Evolutionary conservation across 2,797 vertebrate genomes (phyloP), one percentile per base, ranked within the genome.

Genomic region (Sebastes nivosus): DNA sequence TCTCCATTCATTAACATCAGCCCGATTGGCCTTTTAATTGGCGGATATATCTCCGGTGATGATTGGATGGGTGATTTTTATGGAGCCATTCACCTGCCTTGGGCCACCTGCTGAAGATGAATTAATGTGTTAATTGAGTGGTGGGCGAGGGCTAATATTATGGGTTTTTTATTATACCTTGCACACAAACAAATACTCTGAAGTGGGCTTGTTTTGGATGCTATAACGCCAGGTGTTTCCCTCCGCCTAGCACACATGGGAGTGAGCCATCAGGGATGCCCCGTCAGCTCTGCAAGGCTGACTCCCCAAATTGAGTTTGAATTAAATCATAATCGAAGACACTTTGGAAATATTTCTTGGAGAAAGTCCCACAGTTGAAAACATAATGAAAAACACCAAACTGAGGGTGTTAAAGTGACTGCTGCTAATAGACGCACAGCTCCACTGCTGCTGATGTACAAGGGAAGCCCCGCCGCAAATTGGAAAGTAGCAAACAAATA

Each of bases 111-210:
- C 83, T 80, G 58, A 58, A 89, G 63, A 89, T 84, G 72, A 87
- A 79, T 87, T 69, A 90, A 86, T 79, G 82, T 6, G 63, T 57
- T 92, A 82, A 90, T 84, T 83, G 75, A 82, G 71, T 27, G 73
- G 52, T 42, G 57, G 64, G 71, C 11, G 69, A 85, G 34, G 73
- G 70, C 69, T 85, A 14, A 79, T 88, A 82, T 85, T 72, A 59
- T 46, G 52, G 74, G 13, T 50, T 87, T 66, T 84, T 83, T 50
- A 81, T 88, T 78, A 64, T n/a, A 55, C 25, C 42, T 54, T 4
- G 20, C 60, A 52, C 91, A 80, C 73, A 86, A 93, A 88, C 80
- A 82, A 80, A 81, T 25, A 32, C 64, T 80, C 16, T 64, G 79
- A 84, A 76, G 64, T 66, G 63, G 4, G 22, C 22, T 54, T 84